Percentiles rank a stretch among this genome's conserved stretches.
Evolutionary conservation across 2,888 invertebrate genomes (phyloP).

Genomic region (Archips crataeganus): DNA sequence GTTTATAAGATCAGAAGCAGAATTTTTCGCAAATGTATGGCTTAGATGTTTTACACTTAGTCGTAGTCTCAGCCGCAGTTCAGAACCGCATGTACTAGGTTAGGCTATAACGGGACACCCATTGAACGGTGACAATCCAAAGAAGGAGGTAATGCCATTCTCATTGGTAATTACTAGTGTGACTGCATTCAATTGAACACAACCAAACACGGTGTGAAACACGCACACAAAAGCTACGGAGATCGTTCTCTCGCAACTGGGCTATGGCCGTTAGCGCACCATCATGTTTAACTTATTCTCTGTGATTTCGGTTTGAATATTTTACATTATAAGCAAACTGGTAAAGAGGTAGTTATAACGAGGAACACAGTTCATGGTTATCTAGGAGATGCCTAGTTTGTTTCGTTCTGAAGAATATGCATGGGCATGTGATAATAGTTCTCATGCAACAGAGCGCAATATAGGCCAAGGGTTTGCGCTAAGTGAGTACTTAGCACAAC

Average conservation of each 20-base stretch:
- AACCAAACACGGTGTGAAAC: conserved; percentile 3
- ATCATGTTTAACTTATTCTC: not conserved
- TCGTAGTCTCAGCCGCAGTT: not conserved
- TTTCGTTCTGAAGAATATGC: too few species aligned
- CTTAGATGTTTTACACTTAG: not conserved
- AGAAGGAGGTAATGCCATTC: conserved; percentile 7
- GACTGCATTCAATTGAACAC: not conserved
- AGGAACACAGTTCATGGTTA: too few species aligned
- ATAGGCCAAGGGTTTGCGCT: too few species aligned
- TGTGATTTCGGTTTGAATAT: not conserved
- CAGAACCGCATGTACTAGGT: not conserved
- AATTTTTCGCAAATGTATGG: too few species aligned
- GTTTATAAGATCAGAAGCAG: too few species aligned
- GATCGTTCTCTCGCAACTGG: not conserved
- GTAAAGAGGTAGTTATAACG: not conserved
- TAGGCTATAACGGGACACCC: not conserved
- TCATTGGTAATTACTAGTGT: not conserved
- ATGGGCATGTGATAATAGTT: too few species aligned
- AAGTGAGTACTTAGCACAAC: too few species aligned
- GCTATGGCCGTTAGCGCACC: not conserved
- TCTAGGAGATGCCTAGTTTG: not conserved
- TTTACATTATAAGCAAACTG: not conserved
- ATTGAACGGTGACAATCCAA: conserved; percentile 5
- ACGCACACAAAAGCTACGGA: not conserved
- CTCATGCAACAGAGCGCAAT: too few species aligned